Conservation (phyloP, 2,888 invertebrate species). For the Thymelicus acteon region DNA sequence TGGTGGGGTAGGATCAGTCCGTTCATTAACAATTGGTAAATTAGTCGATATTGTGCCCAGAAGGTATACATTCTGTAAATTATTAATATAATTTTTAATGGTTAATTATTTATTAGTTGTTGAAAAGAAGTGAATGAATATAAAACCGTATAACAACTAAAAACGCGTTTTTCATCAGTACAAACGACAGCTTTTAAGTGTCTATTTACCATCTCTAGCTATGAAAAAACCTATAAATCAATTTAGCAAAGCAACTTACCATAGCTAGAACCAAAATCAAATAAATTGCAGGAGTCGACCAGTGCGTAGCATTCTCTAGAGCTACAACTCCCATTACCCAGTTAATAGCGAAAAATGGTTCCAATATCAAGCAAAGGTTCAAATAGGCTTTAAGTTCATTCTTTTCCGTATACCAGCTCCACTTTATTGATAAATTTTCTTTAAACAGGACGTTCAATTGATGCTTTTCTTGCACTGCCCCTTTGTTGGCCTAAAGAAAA, state of each 20-base stretch:
- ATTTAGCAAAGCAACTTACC: conserved; percentile 65
- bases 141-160: no score
- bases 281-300: conserved; percentile 85
- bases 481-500: conserved; percentile 27
- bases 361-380: conserved; percentile 87
- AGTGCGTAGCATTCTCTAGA: conserved; percentile 87
- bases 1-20: conserved; percentile 49
- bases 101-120: no score
- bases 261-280: conserved; percentile 83
- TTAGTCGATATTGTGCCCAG: conserved; percentile 73
- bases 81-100: background rate
- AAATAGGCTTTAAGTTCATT: conserved; percentile 85
- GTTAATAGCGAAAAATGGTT: conserved; percentile 89
- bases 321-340: conserved; percentile 91
- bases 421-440: conserved; percentile 79
- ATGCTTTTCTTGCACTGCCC: conserved; percentile 62
- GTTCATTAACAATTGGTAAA: conserved; percentile 70
- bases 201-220: no score
- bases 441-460: conserved; percentile 72
- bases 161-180: no score
- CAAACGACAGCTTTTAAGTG: no score
- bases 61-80: conserved; percentile 71
- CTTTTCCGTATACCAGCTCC: conserved; percentile 78
- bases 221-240: no score
- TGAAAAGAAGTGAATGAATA: no score